phyloP scores from a whole-genome alignment of 2,797 vertebrate genomes.

The Pteropus rufus region DNA sequence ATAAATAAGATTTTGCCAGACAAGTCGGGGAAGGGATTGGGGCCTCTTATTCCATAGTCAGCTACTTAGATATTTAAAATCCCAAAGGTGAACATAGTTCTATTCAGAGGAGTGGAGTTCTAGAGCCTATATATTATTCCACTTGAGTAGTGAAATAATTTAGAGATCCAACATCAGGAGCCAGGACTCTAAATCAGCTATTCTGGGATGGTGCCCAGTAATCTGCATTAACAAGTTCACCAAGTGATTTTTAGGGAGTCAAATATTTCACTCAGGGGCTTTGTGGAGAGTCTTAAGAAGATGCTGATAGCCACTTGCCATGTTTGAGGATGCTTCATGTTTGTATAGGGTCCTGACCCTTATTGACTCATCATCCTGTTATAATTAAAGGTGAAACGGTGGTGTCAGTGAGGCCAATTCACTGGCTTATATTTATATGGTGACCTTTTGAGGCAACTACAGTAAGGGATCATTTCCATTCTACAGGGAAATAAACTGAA shows the following conservation, averaged over 20 bases:
- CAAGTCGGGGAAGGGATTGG: background rate
- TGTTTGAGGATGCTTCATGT: background rate
- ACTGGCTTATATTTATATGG: background rate
- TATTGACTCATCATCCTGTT: background rate
- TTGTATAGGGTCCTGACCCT: background rate
- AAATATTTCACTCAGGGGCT: background rate
- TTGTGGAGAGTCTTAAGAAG: background rate
- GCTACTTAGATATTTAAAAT: background rate
- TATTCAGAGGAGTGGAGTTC: background rate
- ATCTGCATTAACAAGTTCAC: background rate
- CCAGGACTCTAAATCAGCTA: background rate
- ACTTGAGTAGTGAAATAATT: background rate
- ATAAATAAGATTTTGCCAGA: background rate
- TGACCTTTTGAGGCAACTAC: background rate
- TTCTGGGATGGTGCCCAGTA: background rate
- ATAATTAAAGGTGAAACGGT: background rate
- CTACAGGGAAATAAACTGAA: background rate
- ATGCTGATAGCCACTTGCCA: background rate
- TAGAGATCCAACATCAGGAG: background rate
- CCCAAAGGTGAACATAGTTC: background rate
- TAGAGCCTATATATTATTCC: background rate
- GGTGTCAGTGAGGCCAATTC: background rate
- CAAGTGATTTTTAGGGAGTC: background rate
- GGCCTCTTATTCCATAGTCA: background rate
- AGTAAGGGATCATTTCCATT: background rate